phyloP scores from a whole-genome alignment of 2,113 vertebrate genomes.

The Etheostoma spectabile region DNA sequence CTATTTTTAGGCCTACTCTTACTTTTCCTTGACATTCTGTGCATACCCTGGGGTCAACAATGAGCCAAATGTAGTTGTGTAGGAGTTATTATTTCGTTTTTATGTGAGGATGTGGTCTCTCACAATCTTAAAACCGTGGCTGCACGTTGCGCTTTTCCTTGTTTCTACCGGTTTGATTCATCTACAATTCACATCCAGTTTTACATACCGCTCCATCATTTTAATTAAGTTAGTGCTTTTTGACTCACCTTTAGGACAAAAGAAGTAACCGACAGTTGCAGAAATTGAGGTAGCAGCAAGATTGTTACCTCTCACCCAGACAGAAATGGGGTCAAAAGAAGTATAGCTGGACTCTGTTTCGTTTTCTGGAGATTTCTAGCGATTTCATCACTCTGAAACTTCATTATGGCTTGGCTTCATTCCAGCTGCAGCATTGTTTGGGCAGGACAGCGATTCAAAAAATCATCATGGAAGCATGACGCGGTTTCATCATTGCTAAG shows the following conservation, averaged over 20 bases:
- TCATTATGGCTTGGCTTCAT: conserved; percentile 59
- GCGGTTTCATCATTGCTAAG: conserved; percentile 70
- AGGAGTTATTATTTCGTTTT: background rate
- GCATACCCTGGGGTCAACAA: background rate
- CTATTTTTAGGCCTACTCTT: background rate
- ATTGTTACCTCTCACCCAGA: conserved; percentile 34
- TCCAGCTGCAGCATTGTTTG: conserved; percentile 66
- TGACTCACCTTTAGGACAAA: background rate
- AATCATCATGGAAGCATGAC: conserved; percentile 67
- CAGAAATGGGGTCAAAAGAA: conserved; percentile 49
- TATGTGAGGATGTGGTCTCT: background rate
- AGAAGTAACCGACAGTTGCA: background rate
- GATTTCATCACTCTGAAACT: conserved; percentile 75
- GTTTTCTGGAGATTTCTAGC: conserved; percentile 62
- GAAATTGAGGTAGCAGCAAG: background rate
- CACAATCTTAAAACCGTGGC: background rate
- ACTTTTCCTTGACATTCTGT: background rate
- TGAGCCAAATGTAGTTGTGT: background rate
- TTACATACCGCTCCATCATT: background rate
- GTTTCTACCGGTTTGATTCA: background rate
- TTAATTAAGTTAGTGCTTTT: background rate
- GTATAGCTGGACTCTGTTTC: conserved; percentile 45
- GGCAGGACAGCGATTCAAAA: conserved; percentile 69
- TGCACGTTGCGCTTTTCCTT: background rate
- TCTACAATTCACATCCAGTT: conserved; percentile 13